Conservation (phyloP, 2,113 vertebrate species). For the Sceloporus tristichus region DNA sequence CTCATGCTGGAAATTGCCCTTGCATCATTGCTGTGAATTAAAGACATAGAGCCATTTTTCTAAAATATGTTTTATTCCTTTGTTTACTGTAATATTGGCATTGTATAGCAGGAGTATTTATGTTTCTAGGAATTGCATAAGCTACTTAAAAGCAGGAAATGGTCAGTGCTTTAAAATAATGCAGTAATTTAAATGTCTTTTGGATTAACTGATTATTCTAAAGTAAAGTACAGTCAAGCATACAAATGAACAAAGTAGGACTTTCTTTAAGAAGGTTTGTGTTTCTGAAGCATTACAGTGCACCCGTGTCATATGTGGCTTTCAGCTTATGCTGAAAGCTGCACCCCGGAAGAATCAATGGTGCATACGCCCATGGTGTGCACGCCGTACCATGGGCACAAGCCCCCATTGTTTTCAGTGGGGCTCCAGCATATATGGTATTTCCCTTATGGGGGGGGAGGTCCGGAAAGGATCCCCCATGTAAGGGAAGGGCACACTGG, state of each 20-base stretch:
- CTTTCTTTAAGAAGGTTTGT: neutral
- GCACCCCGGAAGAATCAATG: no score
- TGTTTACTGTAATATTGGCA: neutral
- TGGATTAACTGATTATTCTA: neutral
- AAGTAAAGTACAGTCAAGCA: neutral
- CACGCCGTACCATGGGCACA: no score
- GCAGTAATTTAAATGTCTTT: neutral
- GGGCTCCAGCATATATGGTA: no score
- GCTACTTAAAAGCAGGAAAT: neutral
- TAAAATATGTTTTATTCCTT: constrained; percentile 8
- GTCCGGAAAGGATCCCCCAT: no score
- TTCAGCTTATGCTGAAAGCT: no score
- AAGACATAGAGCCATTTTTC: constrained; percentile 6
- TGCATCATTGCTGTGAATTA: constrained; percentile 48
- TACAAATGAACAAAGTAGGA: neutral
- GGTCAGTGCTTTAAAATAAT: neutral
- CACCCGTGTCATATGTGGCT: no score
- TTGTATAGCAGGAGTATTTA: neutral
- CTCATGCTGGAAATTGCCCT: constrained; percentile 32
- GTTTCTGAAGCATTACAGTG: neutral
- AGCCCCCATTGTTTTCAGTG: no score
- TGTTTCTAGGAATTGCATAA: neutral
- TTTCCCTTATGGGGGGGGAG: no score
- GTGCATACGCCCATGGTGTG: no score
- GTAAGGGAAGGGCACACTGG: no score